Evolutionary conservation across 2,888 invertebrate genomes (phyloP).

Genomic region (Ophion ventricosus): DNA sequence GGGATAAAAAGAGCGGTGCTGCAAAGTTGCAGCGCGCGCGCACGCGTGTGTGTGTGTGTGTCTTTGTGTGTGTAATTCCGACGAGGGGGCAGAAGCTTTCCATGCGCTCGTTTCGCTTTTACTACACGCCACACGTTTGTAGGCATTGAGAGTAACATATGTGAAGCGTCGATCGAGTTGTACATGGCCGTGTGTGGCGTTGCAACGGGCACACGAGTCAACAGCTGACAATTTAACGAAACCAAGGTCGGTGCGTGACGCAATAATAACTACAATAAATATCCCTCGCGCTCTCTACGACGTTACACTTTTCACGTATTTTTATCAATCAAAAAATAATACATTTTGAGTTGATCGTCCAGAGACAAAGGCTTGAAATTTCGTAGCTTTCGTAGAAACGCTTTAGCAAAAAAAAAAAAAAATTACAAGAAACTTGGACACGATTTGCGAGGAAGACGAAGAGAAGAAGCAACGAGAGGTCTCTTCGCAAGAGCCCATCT

Average conservation of each 20-base stretch:
- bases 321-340: too few relatives aligned
- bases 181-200: conserved; percentile 19
- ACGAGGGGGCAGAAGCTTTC: conserved; percentile 27
- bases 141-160: background rate
- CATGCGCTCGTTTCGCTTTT: conserved; percentile 43
- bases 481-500: conserved; percentile 22
- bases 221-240: conserved; percentile 65
- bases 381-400: too few relatives aligned
- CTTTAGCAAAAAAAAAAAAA: too few relatives aligned
- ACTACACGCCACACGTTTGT: conserved; percentile 25
- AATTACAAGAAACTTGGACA: too few relatives aligned
- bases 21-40: background rate
- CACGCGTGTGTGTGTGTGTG: background rate
- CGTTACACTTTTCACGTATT: too few relatives aligned
- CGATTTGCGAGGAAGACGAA: too few relatives aligned
- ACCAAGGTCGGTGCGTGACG: conserved; percentile 64
- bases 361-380: too few relatives aligned
- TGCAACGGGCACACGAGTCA: conserved; percentile 47
- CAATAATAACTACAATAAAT: conserved; percentile 24
- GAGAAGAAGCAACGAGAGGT: conserved; percentile 12
- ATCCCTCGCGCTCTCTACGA: background rate
- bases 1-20: background rate
- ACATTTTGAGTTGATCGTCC: too few relatives aligned
- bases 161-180: conserved; percentile 14
- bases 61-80: too few relatives aligned